phyloP scores from a whole-genome alignment of 1,140 invertebrate genomes.

The Batillaria attramentaria region DNA sequence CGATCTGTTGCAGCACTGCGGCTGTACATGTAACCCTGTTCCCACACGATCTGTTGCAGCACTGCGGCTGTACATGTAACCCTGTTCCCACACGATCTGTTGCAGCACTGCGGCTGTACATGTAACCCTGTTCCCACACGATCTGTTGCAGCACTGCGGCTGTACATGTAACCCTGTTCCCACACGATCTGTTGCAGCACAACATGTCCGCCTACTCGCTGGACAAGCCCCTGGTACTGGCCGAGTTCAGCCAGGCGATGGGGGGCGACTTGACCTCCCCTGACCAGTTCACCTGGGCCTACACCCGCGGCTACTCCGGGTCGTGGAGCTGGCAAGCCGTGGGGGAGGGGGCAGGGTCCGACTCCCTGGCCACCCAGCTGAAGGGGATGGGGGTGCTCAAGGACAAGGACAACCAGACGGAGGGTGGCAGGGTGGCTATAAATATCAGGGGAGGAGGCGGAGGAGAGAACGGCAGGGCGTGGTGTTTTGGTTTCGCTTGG shows the following conservation, averaged over 20 bases:
- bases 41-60: too few species aligned
- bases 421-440: constrained; percentile 26
- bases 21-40: too few species aligned
- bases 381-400: constrained; percentile 49
- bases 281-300: constrained; percentile 62
- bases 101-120: background rate
- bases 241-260: constrained; percentile 62
- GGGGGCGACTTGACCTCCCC: constrained; percentile 50
- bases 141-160: too few species aligned
- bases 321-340: constrained; percentile 67
- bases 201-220: constrained; percentile 51
- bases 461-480: too few species aligned
- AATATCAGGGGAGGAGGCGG: too few species aligned
- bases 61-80: too few species aligned
- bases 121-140: background rate
- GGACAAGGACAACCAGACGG: constrained; percentile 33
- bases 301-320: constrained; percentile 59
- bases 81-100: background rate
- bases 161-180: background rate
- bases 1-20: too few species aligned
- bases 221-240: constrained; percentile 66
- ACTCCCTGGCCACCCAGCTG: constrained; percentile 61
- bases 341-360: constrained; percentile 60
- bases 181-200: too few species aligned
- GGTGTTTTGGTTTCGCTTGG: too few species aligned